A percentile compares a stretch with the other conserved stretches of the same genome.
Evolutionary conservation across 2,888 invertebrate species (phyloP).

Genomic region (Cepaea hortensis): DNA sequence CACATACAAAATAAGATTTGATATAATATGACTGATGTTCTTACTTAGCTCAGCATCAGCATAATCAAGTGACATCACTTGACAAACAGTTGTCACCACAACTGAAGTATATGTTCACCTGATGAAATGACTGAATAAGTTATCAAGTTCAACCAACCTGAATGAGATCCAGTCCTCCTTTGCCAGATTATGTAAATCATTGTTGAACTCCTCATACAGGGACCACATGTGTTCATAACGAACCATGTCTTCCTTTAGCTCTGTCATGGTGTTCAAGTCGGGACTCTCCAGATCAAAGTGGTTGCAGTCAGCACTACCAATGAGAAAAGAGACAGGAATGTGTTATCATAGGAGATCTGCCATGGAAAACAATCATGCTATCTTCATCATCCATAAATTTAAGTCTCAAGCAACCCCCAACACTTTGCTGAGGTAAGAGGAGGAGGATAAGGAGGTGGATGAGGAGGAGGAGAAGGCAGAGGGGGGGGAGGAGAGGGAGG

Average conservation of each 20-base stretch:
- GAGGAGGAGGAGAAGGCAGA: too few species aligned
- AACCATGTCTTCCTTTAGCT: conserved; percentile 84
- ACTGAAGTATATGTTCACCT: too few species aligned
- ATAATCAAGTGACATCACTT: too few species aligned
- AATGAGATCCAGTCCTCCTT: conserved; percentile 78
- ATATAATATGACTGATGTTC: too few species aligned
- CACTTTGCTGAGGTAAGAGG: too few species aligned
- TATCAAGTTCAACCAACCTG: conserved; percentile 62
- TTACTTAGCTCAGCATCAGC: too few species aligned
- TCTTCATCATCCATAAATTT: background rate
- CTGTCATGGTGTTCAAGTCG: conserved; percentile 81
- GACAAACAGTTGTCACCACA: too few species aligned
- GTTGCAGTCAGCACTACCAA: conserved; percentile 83
- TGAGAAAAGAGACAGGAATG: background rate
- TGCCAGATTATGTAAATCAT: conserved; percentile 79
- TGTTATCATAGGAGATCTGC: background rate
- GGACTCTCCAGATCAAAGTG: conserved; percentile 86
- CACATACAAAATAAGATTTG: too few species aligned
- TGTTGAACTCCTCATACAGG: conserved; percentile 86
- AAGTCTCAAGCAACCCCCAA: too few species aligned
- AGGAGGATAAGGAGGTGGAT: too few species aligned
- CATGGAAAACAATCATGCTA: background rate
- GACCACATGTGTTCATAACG: conserved; percentile 86
- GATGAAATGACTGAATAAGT: too few species aligned
- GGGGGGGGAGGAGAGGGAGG: too few species aligned